Conservation (phyloP, 2,888 invertebrate species). For the Reticulitermes lucifugus region DNA sequence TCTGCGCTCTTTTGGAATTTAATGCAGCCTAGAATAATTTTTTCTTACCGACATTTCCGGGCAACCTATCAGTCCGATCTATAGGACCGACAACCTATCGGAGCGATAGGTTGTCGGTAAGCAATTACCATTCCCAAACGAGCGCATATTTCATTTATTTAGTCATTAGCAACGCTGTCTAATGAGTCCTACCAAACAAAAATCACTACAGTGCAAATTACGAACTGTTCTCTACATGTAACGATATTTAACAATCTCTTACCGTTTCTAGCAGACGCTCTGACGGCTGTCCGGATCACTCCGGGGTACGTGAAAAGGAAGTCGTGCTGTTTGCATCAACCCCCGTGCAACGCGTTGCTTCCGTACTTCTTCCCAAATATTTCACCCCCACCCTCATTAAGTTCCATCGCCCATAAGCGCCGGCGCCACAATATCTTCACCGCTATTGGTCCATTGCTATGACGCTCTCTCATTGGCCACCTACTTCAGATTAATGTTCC, state of each 20-base stretch:
- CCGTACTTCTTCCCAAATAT: constrained; percentile 11
- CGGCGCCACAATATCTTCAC: constrained; percentile 65
- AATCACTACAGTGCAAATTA: too few relatives aligned
- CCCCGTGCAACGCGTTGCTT: constrained; percentile 2
- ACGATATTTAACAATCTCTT: background rate
- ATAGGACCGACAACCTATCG: too few relatives aligned
- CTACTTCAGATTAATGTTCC: constrained; percentile 20
- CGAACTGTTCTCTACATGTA: too few relatives aligned
- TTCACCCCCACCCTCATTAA: constrained; percentile 3
- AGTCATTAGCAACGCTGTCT: too few relatives aligned
- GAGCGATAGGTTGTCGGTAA: too few relatives aligned
- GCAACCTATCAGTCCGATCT: too few relatives aligned
- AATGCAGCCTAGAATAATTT: too few relatives aligned
- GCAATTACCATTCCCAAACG: too few relatives aligned
- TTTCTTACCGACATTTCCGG: too few relatives aligned
- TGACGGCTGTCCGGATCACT: background rate
- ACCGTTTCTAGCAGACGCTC: constrained; percentile 7
- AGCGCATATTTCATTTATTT: too few relatives aligned
- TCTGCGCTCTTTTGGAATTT: too few relatives aligned
- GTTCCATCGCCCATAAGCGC: constrained; percentile 61
- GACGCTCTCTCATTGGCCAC: constrained; percentile 23
- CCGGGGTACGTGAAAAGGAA: constrained; percentile 25
- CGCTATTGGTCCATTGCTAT: constrained; percentile 64
- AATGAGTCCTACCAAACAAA: too few relatives aligned
- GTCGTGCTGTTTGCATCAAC: constrained; percentile 22